Evolutionary conservation across 2,113 vertebrate species (phyloP), one percentile per base, ranked within the genome.

Genomic region (Entelurus aequoreus): DNA sequence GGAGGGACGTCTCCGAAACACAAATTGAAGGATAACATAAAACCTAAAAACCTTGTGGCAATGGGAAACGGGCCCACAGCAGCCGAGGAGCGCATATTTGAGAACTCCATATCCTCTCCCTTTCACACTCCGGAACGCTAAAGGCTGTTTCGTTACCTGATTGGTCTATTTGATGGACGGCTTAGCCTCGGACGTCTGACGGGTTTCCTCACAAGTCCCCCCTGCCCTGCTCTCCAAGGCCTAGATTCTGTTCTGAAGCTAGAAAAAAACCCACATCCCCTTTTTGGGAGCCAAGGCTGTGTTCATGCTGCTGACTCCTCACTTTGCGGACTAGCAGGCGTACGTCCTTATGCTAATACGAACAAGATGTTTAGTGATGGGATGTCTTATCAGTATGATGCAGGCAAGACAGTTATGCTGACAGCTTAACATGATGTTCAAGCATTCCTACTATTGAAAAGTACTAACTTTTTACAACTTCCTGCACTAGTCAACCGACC

Each of bases 11-110:
- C 64, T 68, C 68, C 14, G 62, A 78, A 72, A 85, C 77, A 81
- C 75, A 85, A 86, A 86, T 86, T 86, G 78, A 86, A 84, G 80
- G 82, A 86, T 83, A 70, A 84, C 72, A 77, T 80, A 84, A 85
- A 89, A 86, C 83, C 83, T 84, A 57, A 80, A 82, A 85, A 71
- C 65, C 46, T 65, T 69, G 76, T 6, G 57, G 65, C 78, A 63
- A 14, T 68, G 60, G 67, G 76, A 86, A 55, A 13, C 57, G 28
- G 68, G 68, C 72, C 71, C 5, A 4, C 48, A 71, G 60, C 54
- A 72, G 67, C 71, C 66, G 73, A 66, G 69, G 42, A 11, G 76
- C 65, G 9, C 77, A 78, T 72, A 71, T 73, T 76, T 72, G 69
- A 75, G 80, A 71, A 52, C 68, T 84, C 55, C 46, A 52, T 62